These are phyloP conservation scores for Pyxicephalus adspersus DNA, from an alignment of 2,113 vertebrate species.

Conservation along the genomic window DNA sequence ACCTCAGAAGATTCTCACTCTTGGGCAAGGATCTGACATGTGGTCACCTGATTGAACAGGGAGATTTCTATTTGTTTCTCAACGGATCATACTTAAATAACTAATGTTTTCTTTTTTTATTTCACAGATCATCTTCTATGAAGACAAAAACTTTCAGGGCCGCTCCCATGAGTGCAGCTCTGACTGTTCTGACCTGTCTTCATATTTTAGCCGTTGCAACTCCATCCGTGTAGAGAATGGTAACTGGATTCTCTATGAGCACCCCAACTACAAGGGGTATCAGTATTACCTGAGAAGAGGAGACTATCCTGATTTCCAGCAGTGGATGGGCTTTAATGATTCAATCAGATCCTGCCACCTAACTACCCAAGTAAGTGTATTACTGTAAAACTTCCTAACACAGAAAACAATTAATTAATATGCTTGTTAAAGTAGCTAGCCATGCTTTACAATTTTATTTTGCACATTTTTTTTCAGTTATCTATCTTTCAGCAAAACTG, in stretches of 20 bases:
- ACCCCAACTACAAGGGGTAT: background rate
- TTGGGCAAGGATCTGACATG: too few species aligned
- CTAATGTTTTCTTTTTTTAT: background rate
- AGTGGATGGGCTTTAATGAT: constrained; percentile 65
- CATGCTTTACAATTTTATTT: too few species aligned
- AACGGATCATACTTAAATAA: too few species aligned
- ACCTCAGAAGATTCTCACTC: too few species aligned
- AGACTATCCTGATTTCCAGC: constrained; percentile 47
- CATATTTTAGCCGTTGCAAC: constrained; percentile 52
- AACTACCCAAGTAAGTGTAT: constrained; percentile 34
- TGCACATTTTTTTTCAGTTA: too few species aligned
- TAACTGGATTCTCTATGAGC: constrained; percentile 63
- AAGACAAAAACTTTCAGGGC: constrained; percentile 62
- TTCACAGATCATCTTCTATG: constrained; percentile 61
- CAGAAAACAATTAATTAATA: too few species aligned
- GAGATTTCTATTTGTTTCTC: too few species aligned
- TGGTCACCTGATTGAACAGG: too few species aligned
- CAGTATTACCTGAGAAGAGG: constrained; percentile 60
- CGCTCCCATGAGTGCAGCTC: constrained; percentile 57
- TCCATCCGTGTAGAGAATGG: constrained; percentile 57
- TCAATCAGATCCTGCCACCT: constrained; percentile 37
- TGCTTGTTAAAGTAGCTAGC: too few species aligned
- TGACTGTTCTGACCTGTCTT: constrained; percentile 37
- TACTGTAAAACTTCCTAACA: background rate
- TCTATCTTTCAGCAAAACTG: too few species aligned